These are phyloP conservation scores for Meda fulgida DNA, from an alignment of 2,797 vertebrate species.

Conservation along the genomic window DNA sequence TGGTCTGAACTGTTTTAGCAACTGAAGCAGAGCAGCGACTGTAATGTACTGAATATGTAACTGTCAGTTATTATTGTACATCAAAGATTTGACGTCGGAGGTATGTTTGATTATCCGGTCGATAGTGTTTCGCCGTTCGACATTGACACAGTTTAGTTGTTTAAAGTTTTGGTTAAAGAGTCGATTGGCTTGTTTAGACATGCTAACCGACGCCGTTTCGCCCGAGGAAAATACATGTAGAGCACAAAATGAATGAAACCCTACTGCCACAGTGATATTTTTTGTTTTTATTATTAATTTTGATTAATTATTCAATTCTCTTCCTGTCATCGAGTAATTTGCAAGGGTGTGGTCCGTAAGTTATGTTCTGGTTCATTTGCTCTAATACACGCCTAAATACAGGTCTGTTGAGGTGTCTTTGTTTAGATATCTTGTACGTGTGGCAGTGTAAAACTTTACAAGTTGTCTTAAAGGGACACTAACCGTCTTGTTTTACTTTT, in stretches of 20 bases:
- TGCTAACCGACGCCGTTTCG: conserved; percentile 25
- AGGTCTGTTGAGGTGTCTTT: conserved; percentile 10
- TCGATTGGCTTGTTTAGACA: conserved; percentile 6
- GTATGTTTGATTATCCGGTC: background rate
- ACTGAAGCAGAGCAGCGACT: background rate
- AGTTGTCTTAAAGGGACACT: background rate
- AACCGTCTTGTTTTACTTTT: background rate
- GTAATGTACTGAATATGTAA: background rate
- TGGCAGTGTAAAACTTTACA: background rate
- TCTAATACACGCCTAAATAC: conserved; percentile 28
- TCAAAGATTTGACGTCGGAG: background rate
- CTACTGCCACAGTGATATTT: background rate
- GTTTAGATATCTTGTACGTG: background rate
- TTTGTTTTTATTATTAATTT: background rate
- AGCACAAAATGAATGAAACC: background rate
- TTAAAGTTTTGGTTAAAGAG: background rate
- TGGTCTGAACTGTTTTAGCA: background rate
- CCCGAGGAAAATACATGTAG: background rate
- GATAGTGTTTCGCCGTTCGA: background rate
- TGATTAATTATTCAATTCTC: background rate
- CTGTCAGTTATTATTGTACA: background rate
- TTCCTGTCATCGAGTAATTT: background rate
- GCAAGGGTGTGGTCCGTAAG: background rate
- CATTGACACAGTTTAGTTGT: background rate
- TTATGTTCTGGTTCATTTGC: background rate